Percentiles rank a stretch among this genome's conserved stretches.
These are phyloP conservation scores for Seriola rivoliana DNA, from an alignment of 2,113 vertebrate species.

Conservation along the genomic window DNA sequence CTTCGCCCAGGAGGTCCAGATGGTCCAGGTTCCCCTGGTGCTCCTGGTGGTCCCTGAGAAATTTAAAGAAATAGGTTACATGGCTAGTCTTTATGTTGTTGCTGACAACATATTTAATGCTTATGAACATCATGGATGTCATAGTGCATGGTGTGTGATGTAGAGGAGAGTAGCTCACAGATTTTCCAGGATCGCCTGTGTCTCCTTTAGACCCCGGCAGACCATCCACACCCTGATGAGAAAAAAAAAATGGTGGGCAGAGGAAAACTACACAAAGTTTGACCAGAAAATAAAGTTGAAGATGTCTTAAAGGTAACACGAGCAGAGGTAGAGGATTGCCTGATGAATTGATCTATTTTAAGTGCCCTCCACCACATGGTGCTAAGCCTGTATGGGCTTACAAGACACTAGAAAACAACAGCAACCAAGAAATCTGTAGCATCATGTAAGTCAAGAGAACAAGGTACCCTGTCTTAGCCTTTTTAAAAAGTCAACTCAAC, in stretches of 20 bases:
- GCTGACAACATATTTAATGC: not conserved
- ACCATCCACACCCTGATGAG: conserved; percentile 91
- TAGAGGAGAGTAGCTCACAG: conserved; percentile 83
- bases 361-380: no score
- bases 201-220: conserved; percentile 94
- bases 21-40: conserved; percentile 94
- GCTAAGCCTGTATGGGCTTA: no score
- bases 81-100: not conserved
- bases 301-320: not conserved
- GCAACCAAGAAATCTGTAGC: no score
- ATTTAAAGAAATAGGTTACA: conserved; percentile 21
- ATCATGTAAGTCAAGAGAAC: no score
- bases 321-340: not conserved
- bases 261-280: not conserved
- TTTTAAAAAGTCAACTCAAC: no score
- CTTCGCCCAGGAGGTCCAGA: conserved; percentile 94
- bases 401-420: no score
- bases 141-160: not conserved
- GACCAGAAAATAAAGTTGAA: not conserved
- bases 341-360: not conserved
- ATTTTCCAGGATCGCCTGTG: conserved; percentile 92
- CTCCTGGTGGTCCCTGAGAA: conserved; percentile 91
- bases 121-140: not conserved
- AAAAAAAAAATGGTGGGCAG: conserved; percentile 7
- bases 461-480: no score